Evolutionary conservation across 2,888 invertebrate species (phyloP).

Genomic region (Aleiodes leptofemur): DNA sequence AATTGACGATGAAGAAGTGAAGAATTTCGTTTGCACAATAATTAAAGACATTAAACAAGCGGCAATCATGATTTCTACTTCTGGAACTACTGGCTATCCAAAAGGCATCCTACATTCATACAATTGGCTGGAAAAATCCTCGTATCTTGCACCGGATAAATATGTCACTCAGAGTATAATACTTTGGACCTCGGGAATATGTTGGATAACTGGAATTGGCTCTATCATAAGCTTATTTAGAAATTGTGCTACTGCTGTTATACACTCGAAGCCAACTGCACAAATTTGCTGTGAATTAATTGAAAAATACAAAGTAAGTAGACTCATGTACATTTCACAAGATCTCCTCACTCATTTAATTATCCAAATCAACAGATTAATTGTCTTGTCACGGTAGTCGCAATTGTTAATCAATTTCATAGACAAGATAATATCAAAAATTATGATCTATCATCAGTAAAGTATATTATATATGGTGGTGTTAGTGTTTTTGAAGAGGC

Average conservation of each 20-base stretch:
- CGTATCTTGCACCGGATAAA: not conserved
- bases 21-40: conserved; percentile 49
- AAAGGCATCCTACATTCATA: conserved; percentile 58
- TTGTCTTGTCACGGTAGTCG: conserved; percentile 56
- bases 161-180: conserved; percentile 7
- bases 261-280: conserved; percentile 51
- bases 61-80: conserved; percentile 58
- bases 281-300: conserved; percentile 49
- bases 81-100: conserved; percentile 59
- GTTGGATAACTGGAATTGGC: conserved; percentile 56
- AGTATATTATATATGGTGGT: conserved; percentile 58
- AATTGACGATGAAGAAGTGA: conserved; percentile 36
- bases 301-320: conserved; percentile 54
- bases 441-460: conserved; percentile 59
- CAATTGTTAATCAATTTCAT: conserved; percentile 53
- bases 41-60: conserved; percentile 48
- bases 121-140: conserved; percentile 49
- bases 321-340: not conserved
- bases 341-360: conserved; percentile 9
- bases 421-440: conserved; percentile 56
- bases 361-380: conserved; percentile 52
- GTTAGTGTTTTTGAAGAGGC: conserved; percentile 55
- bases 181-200: conserved; percentile 55
- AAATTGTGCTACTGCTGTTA: conserved; percentile 36
- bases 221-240: conserved; percentile 56